Percentiles rank a stretch among this genome's conserved stretches.
phyloP scores from a whole-genome alignment of 2,797 vertebrate species.

The Crypturellus tataupa region DNA sequence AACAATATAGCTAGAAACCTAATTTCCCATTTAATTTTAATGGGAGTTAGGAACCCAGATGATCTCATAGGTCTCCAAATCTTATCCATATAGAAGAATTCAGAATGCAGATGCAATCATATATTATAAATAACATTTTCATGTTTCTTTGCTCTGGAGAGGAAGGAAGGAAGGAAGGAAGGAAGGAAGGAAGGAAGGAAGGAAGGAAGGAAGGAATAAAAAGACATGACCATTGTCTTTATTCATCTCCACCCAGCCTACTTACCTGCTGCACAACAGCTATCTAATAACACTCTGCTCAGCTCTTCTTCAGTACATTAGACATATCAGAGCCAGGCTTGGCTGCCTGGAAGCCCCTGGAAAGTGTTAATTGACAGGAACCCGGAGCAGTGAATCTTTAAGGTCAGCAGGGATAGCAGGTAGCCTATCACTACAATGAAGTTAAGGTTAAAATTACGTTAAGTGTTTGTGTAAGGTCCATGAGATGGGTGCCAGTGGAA shows the following conservation, averaged over 20 bases:
- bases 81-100: neutral
- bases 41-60: neutral
- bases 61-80: neutral
- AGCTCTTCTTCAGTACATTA: conserved; percentile 37
- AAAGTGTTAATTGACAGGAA: conserved; percentile 52
- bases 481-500: neutral
- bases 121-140: neutral
- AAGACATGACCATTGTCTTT: neutral
- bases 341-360: neutral
- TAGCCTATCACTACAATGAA: neutral
- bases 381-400: neutral
- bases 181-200: too few relatives aligned
- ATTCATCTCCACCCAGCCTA: conserved; percentile 9
- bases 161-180: neutral
- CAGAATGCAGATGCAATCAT: neutral
- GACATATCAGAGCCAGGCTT: conserved; percentile 42
- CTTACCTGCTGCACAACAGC: neutral
- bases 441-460: conserved; percentile 50
- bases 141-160: neutral
- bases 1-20: neutral
- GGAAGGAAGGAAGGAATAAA: neutral
- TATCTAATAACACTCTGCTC: conserved; percentile 53
- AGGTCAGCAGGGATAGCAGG: conserved; percentile 1
- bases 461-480: neutral
- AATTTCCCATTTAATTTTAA: neutral